Conservation (phyloP, 1,140 invertebrate genomes). For the Achatina immaculata region DNA sequence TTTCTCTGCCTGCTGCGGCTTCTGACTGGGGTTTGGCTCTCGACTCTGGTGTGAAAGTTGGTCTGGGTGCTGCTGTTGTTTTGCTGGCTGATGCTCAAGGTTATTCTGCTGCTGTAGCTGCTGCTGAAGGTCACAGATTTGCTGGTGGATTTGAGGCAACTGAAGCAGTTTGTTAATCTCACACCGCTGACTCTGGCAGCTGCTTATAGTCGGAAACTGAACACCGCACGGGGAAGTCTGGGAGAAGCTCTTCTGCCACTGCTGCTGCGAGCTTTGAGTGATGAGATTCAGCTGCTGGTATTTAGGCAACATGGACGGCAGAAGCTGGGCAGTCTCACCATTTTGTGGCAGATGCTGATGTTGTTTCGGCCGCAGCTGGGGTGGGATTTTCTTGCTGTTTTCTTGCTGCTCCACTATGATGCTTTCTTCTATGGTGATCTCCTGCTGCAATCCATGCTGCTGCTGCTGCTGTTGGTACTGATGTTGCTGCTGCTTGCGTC, state of each 20-base stretch:
- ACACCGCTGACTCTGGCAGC: not conserved
- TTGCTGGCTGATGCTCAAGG: not conserved
- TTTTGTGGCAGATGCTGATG: not conserved
- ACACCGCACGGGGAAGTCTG: not conserved
- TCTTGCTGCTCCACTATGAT: constrained; percentile 3
- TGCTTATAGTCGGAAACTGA: not conserved
- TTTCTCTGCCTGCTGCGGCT: not conserved
- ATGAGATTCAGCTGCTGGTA: not conserved
- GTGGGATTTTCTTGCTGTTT: not conserved
- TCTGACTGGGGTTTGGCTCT: not conserved
- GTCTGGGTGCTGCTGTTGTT: constrained; percentile 7
- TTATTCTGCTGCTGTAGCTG: constrained; percentile 3
- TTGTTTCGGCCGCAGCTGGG: not conserved
- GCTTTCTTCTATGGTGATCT: not conserved
- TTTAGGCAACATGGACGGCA: not conserved
- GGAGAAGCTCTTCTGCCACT: not conserved
- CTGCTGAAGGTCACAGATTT: not conserved
- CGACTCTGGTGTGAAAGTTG: not conserved
- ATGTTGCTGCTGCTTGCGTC: constrained; percentile 28
- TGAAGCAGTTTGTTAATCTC: not conserved
- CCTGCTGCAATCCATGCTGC: not conserved
- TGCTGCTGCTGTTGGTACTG: constrained; percentile 15
- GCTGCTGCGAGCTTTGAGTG: not conserved
- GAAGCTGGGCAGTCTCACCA: not conserved
- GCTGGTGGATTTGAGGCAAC: constrained; percentile 6